Evolutionary conservation across 2,113 vertebrate genomes (phyloP).

Genomic region (Pedetes capensis): DNA sequence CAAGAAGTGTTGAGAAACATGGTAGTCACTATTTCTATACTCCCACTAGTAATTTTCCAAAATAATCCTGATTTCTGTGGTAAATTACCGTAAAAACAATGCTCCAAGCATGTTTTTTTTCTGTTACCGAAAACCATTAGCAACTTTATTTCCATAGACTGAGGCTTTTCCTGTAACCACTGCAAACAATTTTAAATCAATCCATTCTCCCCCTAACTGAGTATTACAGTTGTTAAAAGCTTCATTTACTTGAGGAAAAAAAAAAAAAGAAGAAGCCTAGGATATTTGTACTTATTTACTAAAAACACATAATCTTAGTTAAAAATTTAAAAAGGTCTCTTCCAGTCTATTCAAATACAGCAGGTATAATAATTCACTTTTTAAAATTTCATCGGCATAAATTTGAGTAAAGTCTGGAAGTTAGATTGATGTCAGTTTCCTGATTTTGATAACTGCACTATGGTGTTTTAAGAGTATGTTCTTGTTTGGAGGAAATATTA

Average conservation of each 20-base stretch:
- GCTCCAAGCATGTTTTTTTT: not conserved
- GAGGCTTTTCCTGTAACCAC: conserved; percentile 51
- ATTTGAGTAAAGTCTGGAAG: not conserved
- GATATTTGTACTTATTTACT: conserved; percentile 49
- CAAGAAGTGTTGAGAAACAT: conserved; percentile 13
- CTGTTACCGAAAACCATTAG: conserved; percentile 66
- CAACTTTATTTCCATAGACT: conserved; percentile 53
- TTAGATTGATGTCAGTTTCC: not conserved
- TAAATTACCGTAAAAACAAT: conserved; percentile 58
- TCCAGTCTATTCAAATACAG: conserved; percentile 32
- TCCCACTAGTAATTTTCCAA: conserved; percentile 35
- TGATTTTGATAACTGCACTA: conserved; percentile 17
- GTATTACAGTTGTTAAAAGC: not conserved
- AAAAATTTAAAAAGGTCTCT: not conserved
- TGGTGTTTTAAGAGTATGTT: not conserved
- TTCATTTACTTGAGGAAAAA: too few relatives aligned
- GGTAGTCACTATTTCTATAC: conserved; percentile 3
- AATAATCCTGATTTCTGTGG: not conserved
- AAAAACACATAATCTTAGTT: not conserved
- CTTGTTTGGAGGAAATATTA: conserved; percentile 15
- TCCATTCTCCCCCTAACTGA: conserved; percentile 26
- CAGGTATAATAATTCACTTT: conserved; percentile 42
- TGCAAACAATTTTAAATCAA: conserved; percentile 28
- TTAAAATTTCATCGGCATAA: conserved; percentile 42
- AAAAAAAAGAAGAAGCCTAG: too few relatives aligned